These are phyloP conservation scores for Xyrichtys novacula DNA, from an alignment of 2,797 vertebrate genomes.

Conservation along the genomic window DNA sequence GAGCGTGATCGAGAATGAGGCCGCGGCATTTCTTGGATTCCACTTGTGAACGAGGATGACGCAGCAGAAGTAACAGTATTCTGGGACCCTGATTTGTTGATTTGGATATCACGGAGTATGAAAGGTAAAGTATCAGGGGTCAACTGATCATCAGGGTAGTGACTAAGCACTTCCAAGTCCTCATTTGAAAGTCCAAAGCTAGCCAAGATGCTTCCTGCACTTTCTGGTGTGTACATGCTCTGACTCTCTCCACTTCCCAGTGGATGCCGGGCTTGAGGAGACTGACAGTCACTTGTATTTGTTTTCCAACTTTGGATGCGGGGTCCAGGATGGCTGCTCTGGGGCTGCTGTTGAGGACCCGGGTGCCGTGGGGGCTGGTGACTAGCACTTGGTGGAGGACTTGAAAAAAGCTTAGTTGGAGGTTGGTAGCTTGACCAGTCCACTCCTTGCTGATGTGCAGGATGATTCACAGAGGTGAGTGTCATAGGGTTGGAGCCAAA, in stretches of 20 bases:
- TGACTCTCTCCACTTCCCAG: slow-evolving; percentile 66
- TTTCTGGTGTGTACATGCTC: slow-evolving; percentile 90
- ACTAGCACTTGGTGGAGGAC: slow-evolving; percentile 31
- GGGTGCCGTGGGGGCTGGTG: slow-evolving; percentile 57
- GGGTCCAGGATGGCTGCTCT: slow-evolving; percentile 52
- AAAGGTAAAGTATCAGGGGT: slow-evolving; percentile 93
- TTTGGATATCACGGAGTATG: slow-evolving; percentile 91
- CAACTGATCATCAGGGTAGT: slow-evolving; percentile 93
- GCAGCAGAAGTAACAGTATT: slow-evolving; percentile 42
- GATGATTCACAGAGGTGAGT: slow-evolving; percentile 62
- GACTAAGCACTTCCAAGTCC: slow-evolving; percentile 93
- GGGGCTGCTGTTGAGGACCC: slow-evolving; percentile 54
- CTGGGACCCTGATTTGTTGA: slow-evolving; percentile 86
- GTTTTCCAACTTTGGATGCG: slow-evolving; percentile 60
- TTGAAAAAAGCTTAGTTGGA: slow-evolving; percentile 74
- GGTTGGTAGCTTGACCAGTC: slow-evolving; percentile 78
- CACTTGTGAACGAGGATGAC: slow-evolving; percentile 44
- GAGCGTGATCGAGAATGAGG: slow-evolving; percentile 38
- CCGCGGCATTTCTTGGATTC: slow-evolving; percentile 26
- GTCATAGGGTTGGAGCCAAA: slow-evolving; percentile 67
- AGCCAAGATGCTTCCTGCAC: slow-evolving; percentile 92
- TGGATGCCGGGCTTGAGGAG: slow-evolving; percentile 40
- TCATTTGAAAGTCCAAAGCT: slow-evolving; percentile 95
- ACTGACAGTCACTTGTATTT: slow-evolving; percentile 33
- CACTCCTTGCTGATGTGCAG: slow-evolving; percentile 60